Evolutionary conservation across 2,888 invertebrate genomes (phyloP).

Genomic region (Nezara viridula): DNA sequence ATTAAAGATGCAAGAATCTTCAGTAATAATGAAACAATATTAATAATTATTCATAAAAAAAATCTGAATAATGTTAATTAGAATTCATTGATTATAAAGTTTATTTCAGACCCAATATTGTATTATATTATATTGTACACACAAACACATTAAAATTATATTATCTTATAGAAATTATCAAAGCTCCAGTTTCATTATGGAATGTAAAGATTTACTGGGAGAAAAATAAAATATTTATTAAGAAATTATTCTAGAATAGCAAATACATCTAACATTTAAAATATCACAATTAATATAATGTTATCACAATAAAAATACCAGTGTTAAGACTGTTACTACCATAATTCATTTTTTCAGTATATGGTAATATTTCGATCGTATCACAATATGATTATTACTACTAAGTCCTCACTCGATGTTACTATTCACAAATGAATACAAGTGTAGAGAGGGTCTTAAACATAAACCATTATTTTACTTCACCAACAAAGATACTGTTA

Average conservation of each 20-base stretch:
- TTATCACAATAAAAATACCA: constrained; percentile 29
- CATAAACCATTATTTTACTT: neutral
- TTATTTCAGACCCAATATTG: neutral
- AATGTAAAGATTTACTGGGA: constrained; percentile 3
- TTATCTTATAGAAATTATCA: too few species aligned
- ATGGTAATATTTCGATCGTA: neutral
- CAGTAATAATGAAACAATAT: neutral
- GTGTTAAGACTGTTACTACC: neutral
- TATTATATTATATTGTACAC: too few species aligned
- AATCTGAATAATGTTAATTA: neutral
- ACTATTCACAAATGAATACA: neutral
- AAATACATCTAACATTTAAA: neutral
- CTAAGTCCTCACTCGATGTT: neutral
- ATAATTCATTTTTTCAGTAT: neutral
- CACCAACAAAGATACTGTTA: neutral
- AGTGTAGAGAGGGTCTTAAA: neutral
- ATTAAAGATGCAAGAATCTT: neutral
- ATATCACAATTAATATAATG: neutral
- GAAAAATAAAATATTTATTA: constrained; percentile 11
- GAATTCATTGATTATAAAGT: neutral
- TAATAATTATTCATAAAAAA: neutral
- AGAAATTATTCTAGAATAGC: neutral
- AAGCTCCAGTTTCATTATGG: neutral
- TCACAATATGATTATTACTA: neutral
- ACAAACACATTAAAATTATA: too few species aligned